These are phyloP conservation scores for Clusia tigrina DNA, from an alignment of 2,888 invertebrate genomes.

Conservation along the genomic window DNA sequence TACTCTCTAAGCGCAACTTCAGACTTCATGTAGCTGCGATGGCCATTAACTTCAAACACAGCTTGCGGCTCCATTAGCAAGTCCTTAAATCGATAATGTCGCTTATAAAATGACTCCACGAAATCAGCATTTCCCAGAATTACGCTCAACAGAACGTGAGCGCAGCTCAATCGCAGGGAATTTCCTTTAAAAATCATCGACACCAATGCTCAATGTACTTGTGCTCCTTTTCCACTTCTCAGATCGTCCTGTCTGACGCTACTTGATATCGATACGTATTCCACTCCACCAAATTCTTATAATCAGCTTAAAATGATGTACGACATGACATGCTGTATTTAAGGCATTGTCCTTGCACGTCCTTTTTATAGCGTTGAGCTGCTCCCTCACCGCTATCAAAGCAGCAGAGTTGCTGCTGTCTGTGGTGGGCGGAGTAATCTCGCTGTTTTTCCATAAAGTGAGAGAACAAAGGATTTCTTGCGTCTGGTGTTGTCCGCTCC, in stretches of 20 bases:
- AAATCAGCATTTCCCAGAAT: neutral
- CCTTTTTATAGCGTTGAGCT: slow-evolving; percentile 2
- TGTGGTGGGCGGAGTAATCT: neutral
- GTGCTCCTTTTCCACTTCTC: neutral
- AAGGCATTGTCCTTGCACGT: slow-evolving; percentile 39
- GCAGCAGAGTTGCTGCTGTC: slow-evolving; percentile 18
- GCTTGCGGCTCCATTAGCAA: neutral
- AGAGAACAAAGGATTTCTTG: neutral
- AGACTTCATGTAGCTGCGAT: neutral
- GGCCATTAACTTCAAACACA: slow-evolving; percentile 5
- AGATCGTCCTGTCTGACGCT: neutral
- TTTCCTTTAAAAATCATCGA: neutral
- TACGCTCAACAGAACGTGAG: neutral
- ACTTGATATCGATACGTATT: neutral
- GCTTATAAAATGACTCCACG: neutral
- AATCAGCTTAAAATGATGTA: slow-evolving; percentile 40
- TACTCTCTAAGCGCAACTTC: neutral
- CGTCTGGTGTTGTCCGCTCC: neutral
- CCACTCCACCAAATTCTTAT: slow-evolving; percentile 15
- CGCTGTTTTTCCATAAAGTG: neutral
- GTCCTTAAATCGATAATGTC: neutral
- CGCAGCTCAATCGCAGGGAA: neutral
- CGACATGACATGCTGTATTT: slow-evolving; percentile 36
- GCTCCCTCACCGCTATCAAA: slow-evolving; percentile 2
- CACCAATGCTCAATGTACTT: neutral